Evolutionary conservation across 2,797 vertebrate genomes (phyloP).

Genomic region (Paguma larvata): DNA sequence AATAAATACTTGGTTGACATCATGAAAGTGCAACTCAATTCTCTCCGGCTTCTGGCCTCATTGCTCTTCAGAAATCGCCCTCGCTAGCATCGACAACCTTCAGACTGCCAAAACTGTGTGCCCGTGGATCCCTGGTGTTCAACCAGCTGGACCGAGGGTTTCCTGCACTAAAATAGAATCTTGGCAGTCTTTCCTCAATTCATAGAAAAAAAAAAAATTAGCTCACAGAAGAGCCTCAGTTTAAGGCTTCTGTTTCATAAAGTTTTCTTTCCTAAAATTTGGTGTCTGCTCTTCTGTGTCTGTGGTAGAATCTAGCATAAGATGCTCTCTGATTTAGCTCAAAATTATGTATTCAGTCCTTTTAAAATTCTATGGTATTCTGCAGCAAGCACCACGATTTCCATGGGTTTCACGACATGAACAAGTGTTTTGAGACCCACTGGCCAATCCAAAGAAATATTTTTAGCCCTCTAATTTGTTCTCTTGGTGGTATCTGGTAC

Average conservation of each 20-base stretch:
- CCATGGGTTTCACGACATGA: background rate
- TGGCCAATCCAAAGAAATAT: conserved; percentile 15
- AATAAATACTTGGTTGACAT: background rate
- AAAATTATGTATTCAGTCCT: conserved; percentile 11
- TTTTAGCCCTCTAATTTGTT: background rate
- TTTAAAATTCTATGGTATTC: conserved; percentile 13
- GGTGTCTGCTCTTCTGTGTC: background rate
- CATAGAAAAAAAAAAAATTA: background rate
- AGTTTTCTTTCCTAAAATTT: conserved; percentile 58
- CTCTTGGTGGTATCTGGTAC: background rate
- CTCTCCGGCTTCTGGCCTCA: background rate
- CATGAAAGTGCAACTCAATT: conserved; percentile 3
- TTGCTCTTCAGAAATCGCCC: background rate
- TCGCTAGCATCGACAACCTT: conserved; percentile 49
- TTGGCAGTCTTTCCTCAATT: background rate
- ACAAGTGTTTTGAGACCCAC: background rate
- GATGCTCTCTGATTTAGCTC: background rate
- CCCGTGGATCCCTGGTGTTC: conserved; percentile 43
- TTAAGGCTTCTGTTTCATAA: conserved; percentile 36
- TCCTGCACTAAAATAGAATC: conserved; percentile 64
- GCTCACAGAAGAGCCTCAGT: conserved; percentile 1
- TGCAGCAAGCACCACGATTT: background rate
- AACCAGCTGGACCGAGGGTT: conserved; percentile 26
- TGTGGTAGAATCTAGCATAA: background rate
- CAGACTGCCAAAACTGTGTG: background rate